Evolutionary conservation across 2,113 vertebrate species (phyloP), one percentile per base, ranked within the genome.

Genomic region (Eolophus roseicapilla): DNA sequence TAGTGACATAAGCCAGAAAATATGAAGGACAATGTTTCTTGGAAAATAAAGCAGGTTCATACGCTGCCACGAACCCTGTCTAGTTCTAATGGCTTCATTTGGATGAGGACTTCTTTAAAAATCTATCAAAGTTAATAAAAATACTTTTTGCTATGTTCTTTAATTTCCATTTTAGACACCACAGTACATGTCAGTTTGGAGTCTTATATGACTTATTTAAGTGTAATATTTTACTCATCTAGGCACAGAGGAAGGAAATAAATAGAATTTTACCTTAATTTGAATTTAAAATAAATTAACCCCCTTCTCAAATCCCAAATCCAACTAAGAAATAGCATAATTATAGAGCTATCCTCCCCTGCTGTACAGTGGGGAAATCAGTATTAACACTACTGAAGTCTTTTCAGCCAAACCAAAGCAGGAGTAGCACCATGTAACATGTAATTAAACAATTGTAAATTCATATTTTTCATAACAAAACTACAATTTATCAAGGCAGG

Each of bases 271-370:
- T 46, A 7, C 41, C 37, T 95, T 52, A 49, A 52, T 73, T 69
- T 92, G 52, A 84, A 70, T 75, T 82, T 79, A 52, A 47, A 76
- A 82, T 37, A 91, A 85, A 94, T 85, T 47, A 73, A 28, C 35
- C 16, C 41, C n/a, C 27, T 60, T 11, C 33, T 44, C 18, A 82
- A 92, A 73, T 88, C 88, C 86, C 82, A 83, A 75, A 79, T 76
- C 59, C 23, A 85, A 19, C 65, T 91, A 79, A 79, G 43, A 75
- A 86, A 78, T 27, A 91, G 23, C 21, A 7, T 81, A 77, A 86
- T 86, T 93, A 74, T 90, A 77, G 24, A 91, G 13, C 21, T 84
- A 47, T 77, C 88, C 35, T 88, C 13, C 31, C 20, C 65, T 93
- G 12, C 8, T 85, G 31, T 84, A 73, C 60, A 46, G 27, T 53